Conservation (phyloP, 2,113 vertebrate species). For the Talpa occidentalis region DNA sequence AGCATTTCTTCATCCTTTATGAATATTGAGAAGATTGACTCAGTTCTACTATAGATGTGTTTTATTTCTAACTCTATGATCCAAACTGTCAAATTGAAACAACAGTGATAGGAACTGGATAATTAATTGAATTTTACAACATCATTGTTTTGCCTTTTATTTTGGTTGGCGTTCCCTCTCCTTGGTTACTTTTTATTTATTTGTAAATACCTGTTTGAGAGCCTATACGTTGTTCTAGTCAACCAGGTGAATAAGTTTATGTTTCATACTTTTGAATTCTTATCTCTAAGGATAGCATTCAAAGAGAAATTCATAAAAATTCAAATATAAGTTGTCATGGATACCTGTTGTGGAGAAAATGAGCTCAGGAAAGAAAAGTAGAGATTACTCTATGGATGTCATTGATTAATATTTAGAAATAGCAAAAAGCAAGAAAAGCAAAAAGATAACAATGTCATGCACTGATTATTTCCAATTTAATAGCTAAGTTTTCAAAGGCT, state of each 20-base stretch:
- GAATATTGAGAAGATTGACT: neutral
- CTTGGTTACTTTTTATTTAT: constrained; percentile 27
- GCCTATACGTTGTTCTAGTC: constrained; percentile 15
- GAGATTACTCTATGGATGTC: constrained; percentile 79
- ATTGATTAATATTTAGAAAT: constrained; percentile 82
- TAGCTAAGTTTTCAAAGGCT: neutral
- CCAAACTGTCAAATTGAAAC: neutral
- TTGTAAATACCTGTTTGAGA: neutral
- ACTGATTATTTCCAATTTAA: neutral
- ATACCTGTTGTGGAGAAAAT: constrained; percentile 85
- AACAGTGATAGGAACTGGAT: neutral
- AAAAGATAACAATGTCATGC: constrained; percentile 45
- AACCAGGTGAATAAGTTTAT: constrained; percentile 66
- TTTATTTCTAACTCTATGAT: constrained; percentile 25
- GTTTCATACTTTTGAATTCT: constrained; percentile 74
- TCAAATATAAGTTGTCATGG: constrained; percentile 87
- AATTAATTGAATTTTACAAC: neutral
- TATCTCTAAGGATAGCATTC: constrained; percentile 81
- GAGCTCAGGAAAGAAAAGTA: constrained; percentile 55
- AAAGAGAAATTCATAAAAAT: constrained; percentile 87
- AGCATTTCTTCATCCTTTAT: constrained; percentile 18
- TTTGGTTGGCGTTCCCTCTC: neutral
- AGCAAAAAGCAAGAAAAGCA: constrained; percentile 71
- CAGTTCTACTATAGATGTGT: neutral
- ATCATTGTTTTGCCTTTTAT: constrained; percentile 28